A percentile compares a stretch with the other conserved stretches of the same genome.
These are phyloP conservation scores for Orthosia cruda DNA, from an alignment of 2,888 invertebrate genomes.

Conservation along the genomic window DNA sequence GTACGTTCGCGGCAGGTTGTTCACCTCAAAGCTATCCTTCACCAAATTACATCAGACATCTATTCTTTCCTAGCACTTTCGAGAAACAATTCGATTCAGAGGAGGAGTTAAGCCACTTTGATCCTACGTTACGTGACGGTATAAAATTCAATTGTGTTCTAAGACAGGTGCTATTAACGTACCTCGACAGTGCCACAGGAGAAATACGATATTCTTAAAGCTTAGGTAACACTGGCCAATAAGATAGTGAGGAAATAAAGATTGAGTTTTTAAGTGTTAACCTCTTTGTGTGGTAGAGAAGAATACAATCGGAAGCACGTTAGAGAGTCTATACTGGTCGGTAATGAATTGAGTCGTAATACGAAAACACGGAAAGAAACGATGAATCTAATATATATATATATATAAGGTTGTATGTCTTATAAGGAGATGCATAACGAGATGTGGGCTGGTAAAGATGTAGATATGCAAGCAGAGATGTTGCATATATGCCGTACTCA, in stretches of 20 bases:
- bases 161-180: constrained; percentile 53
- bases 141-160: constrained; percentile 59
- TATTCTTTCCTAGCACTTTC: constrained; percentile 33
- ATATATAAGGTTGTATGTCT: not conserved
- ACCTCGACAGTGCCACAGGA: constrained; percentile 2
- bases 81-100: constrained; percentile 44
- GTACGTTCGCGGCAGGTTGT: not conserved
- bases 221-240: not conserved
- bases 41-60: constrained; percentile 7
- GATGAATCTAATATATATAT: not conserved
- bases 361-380: not conserved
- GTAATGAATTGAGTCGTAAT: not conserved
- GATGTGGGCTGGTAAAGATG: not conserved
- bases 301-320: not conserved
- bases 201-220: constrained; percentile 31
- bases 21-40: constrained; percentile 14
- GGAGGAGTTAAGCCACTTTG: constrained; percentile 46
- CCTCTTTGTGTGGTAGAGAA: not conserved
- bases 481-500: not conserved
- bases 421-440: not conserved
- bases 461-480: not conserved
- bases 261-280: constrained; percentile 3
- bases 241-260: not conserved
- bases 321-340: not conserved
- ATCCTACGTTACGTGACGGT: constrained; percentile 48